Conservation (phyloP, 2,797 vertebrate genomes). For the Semaprochilodus insignis region DNA sequence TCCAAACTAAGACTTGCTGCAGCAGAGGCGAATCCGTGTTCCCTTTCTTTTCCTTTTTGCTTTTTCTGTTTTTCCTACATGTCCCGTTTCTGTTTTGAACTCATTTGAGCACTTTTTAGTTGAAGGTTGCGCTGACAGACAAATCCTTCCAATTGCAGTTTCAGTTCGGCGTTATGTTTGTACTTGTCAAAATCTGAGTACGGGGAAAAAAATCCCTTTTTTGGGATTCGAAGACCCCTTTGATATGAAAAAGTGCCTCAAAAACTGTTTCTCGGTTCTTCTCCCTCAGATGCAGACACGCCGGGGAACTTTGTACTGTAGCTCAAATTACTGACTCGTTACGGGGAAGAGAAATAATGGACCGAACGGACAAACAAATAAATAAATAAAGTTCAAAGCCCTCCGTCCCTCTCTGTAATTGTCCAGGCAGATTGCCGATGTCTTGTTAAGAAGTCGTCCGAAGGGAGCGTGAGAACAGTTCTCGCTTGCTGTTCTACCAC, state of each 20-base stretch:
- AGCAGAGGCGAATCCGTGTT: background rate
- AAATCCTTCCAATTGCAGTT: constrained; percentile 40
- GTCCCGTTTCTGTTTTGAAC: constrained; percentile 40
- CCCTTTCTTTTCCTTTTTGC: background rate
- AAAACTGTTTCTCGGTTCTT: constrained; percentile 14
- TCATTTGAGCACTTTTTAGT: constrained; percentile 21
- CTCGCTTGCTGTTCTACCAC: background rate
- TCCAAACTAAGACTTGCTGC: background rate
- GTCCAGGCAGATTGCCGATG: constrained; percentile 1
- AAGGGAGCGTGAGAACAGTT: background rate
- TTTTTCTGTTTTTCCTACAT: background rate
- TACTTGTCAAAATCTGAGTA: constrained; percentile 21
- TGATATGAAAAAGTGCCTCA: constrained; percentile 58
- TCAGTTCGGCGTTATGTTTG: constrained; percentile 39
- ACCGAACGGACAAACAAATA: constrained; percentile 7
- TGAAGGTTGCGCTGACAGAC: constrained; percentile 10
- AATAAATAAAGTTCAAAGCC: constrained; percentile 29
- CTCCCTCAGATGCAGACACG: constrained; percentile 26
- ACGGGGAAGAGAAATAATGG: background rate
- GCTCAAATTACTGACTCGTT: constrained; percentile 8
- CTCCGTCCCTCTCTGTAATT: background rate
- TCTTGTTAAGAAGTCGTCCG: constrained; percentile 5
- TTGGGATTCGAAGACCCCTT: constrained; percentile 38
- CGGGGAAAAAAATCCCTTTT: constrained; percentile 18
- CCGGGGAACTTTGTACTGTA: background rate